Evolutionary conservation across 2,888 invertebrate species (phyloP), one percentile per base, ranked within the genome.

Genomic region (Trilocha varians): DNA sequence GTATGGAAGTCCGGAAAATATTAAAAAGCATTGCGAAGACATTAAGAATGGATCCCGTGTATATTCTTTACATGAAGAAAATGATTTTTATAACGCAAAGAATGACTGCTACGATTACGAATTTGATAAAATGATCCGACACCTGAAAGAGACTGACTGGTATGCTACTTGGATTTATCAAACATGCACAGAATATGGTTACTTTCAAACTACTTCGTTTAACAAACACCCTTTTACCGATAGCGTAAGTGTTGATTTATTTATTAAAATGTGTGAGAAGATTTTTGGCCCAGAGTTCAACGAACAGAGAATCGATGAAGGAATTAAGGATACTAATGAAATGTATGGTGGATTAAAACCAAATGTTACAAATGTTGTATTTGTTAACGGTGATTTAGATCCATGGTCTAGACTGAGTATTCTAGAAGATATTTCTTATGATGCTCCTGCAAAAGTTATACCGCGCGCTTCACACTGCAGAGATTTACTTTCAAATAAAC

Each of bases 121-220:
- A 44, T 83, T 80, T 36, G 62, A 75, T 40, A 52, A 52, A 13
- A 60, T 73, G 56, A 61, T 82, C 13, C 53, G 68, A 41, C 41
- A 46, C 14, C 60, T 69, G 38, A 63, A 57, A 38, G 44, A 57
- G 3, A 50, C 57, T 15, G 63, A 69, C 42, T 63, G 58, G 62
- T 45, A 48, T n/a, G 51, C 58, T 2, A 59, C 77, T 8, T 93
- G 93, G 93, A 77, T 74, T 1, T 92, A 91, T 62, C 93, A 93
- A 70, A 92, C 91, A 0, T 94, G 94, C 68, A 90, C 90, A 3
- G 93, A 94, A 71, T 93, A 91, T 59, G 92, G 93, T 17, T 93
- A 89, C 62, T 93, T 86, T 62, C 91, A 91, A 65, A 90, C 90
- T 0, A 87, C 91, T 0, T 86, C 86, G 47, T 87, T 87, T 1